These are phyloP conservation scores for Pampus argenteus DNA, from an alignment of 2,797 vertebrate genomes.

Conservation along the genomic window DNA sequence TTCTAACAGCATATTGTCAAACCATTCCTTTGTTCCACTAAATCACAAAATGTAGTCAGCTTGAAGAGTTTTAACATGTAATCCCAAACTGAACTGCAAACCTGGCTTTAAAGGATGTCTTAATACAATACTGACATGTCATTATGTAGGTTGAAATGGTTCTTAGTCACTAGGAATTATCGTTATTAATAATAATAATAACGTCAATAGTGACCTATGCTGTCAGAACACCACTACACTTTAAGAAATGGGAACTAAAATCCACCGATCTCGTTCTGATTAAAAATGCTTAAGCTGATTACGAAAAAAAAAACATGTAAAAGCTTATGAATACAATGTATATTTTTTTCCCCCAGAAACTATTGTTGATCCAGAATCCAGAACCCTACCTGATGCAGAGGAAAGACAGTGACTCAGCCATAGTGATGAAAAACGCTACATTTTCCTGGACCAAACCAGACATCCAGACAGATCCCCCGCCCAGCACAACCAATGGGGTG, in stretches of 20 bases:
- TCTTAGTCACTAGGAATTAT: too few species aligned
- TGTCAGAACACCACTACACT: too few species aligned
- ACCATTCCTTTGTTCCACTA: background rate
- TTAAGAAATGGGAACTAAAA: too few species aligned
- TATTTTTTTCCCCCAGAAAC: slow-evolving; percentile 78
- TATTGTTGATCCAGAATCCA: slow-evolving; percentile 85
- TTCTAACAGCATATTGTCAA: too few species aligned
- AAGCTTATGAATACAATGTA: background rate
- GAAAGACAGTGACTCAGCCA: slow-evolving; percentile 71
- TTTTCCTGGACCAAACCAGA: slow-evolving; percentile 80
- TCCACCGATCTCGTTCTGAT: too few species aligned
- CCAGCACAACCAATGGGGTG: slow-evolving; percentile 6
- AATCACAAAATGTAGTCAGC: background rate
- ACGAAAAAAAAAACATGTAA: background rate
- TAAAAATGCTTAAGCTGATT: too few species aligned
- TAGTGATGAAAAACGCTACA: slow-evolving; percentile 85
- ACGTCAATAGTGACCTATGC: too few species aligned
- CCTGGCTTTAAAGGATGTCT: too few species aligned
- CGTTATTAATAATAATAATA: too few species aligned
- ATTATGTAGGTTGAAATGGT: too few species aligned
- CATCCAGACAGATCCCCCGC: background rate
- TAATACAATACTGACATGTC: too few species aligned
- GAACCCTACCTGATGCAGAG: slow-evolving; percentile 82
- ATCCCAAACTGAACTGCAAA: too few species aligned
- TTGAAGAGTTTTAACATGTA: background rate